phyloP scores from a whole-genome alignment of 1,140 invertebrate species.

The Drosophila leontia region DNA sequence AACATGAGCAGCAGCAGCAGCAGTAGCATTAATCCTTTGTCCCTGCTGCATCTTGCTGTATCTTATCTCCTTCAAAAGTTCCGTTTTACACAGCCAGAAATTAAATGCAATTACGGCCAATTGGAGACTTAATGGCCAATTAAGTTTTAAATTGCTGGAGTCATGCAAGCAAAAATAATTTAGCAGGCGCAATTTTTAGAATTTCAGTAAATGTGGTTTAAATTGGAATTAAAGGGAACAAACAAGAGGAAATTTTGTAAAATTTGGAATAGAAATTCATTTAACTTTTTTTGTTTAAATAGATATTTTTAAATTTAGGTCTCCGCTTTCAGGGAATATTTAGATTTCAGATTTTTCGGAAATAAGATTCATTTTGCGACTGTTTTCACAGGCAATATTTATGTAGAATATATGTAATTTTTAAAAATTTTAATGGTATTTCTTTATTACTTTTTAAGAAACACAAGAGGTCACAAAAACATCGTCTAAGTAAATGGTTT shows the following conservation, averaged over 20 bases:
- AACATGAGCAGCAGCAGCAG: background rate
- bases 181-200: background rate
- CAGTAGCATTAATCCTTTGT: conserved; percentile 29
- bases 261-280: no score
- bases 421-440: no score
- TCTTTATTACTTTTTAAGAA: no score
- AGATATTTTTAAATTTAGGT: background rate
- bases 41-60: background rate
- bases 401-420: no score
- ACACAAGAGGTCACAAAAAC: no score
- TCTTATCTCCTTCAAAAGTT: conserved; percentile 5
- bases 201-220: background rate
- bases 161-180: conserved; percentile 23
- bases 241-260: background rate
- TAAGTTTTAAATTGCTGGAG: conserved; percentile 9
- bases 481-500: no score
- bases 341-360: no score
- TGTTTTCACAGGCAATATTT: no score
- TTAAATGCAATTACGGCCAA: conserved; percentile 15
- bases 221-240: conserved; percentile 1
- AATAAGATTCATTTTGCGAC: no score
- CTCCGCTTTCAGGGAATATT: background rate
- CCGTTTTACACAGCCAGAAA: conserved; percentile 20
- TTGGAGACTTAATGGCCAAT: conserved; percentile 18
- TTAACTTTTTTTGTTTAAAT: background rate